These are phyloP conservation scores for Catajapyx aquilonaris DNA, from an alignment of 1,140 invertebrate genomes.

Conservation along the genomic window DNA sequence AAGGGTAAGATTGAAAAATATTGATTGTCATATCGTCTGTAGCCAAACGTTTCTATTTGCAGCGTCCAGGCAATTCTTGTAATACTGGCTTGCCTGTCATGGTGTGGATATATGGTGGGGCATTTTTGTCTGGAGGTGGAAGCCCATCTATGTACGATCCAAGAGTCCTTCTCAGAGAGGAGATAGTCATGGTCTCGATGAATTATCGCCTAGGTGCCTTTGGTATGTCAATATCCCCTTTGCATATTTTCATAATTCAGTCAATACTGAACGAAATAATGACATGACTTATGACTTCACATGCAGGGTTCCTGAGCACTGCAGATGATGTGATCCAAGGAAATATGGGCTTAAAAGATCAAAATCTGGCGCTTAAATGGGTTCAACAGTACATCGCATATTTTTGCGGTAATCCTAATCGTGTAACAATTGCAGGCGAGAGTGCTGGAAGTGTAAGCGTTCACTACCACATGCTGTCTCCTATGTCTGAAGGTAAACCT, in stretches of 20 bases:
- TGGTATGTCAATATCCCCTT: conserved; percentile 1
- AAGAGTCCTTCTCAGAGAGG: background rate
- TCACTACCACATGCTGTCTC: conserved; percentile 12
- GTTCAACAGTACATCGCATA: conserved; percentile 11
- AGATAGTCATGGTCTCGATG: conserved; percentile 4
- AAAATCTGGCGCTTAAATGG: conserved; percentile 5
- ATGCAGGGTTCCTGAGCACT: conserved; percentile 3
- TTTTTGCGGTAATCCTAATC: conserved; percentile 21
- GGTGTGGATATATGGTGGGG: conserved; percentile 55
- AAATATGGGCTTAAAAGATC: conserved; percentile 7
- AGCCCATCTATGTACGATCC: background rate
- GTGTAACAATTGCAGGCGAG: conserved; percentile 24
- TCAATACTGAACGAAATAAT: background rate
- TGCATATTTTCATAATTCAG: background rate
- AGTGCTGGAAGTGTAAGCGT: conserved; percentile 13
- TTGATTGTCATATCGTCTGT: background rate
- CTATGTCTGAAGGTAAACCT: conserved; percentile 12
- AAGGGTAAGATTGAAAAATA: background rate
- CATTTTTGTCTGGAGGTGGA: conserved; percentile 37
- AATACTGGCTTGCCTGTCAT: conserved; percentile 34
- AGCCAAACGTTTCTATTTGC: background rate
- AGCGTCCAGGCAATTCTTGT: background rate
- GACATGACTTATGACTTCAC: background rate
- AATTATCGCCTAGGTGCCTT: conserved; percentile 5
- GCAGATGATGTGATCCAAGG: conserved; percentile 1